Evolutionary conservation across 2,797 vertebrate genomes (phyloP), one percentile per base, ranked within the genome.

Genomic region (Monodelphis domestica): DNA sequence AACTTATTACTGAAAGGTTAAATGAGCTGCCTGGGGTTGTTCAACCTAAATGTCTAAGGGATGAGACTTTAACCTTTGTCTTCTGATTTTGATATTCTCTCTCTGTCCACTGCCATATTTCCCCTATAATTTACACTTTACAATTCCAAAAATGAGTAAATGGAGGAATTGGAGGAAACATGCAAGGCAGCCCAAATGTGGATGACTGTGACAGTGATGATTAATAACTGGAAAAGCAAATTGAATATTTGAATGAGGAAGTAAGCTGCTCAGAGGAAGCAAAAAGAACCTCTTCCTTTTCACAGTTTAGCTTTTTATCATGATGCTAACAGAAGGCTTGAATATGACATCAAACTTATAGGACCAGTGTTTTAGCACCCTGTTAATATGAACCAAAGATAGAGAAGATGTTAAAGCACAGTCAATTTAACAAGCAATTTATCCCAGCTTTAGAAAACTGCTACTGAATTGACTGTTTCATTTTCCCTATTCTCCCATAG

Each of bases 221-320:
- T 33, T 99, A 99, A 5, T 99, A 99, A 1, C 97, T 99, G 54
- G 99, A 99, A 97, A 99, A 99, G 96, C 99, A 99, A 97, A 99
- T 99, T 93, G 99, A 99, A 95, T 98, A 99, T 93, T 98, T 99
- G 92, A 99, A 99, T 98, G 99, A 99, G 96, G 99, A 99, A 96
- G 99, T 99, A 51, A 95, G 99, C 99, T 1, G 99, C 99, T 24
- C 99, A 99, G 98, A 99, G 99, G 2, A 99, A 99, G 95, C 99
- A 99, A 95, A n/a, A 99, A 99, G 98, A 99, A 99, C 97, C 99
- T 99, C 59, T 99, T 99, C 98, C 99, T 99, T 5, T 99, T 99
- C 97, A 99, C 99, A 98, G 99, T 99, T 97, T 99, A 99, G 99
- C 99, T 99, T 88, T 99, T 99, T 98, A 99, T 99, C 98, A 99